phyloP scores from a whole-genome alignment of 2,113 vertebrate genomes.

The Brachyistius frenatus region DNA sequence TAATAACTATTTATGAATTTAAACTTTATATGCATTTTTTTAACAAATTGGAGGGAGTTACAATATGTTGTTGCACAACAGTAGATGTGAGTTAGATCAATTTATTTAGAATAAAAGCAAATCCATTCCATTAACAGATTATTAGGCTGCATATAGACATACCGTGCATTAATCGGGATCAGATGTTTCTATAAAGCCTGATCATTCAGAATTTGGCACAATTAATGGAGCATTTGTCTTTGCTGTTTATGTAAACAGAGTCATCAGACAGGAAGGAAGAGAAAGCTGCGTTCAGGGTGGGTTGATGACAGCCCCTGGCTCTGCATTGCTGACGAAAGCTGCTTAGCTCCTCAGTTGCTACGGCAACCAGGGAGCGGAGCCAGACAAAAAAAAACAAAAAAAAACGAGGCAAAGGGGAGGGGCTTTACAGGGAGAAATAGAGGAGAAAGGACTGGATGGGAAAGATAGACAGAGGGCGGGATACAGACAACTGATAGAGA shows the following conservation, averaged over 20 bases:
- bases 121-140: slow-evolving; percentile 16
- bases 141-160: slow-evolving; percentile 2
- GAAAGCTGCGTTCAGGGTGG: slow-evolving; percentile 74
- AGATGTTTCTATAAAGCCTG: slow-evolving; percentile 52
- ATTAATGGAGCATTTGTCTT: slow-evolving; percentile 72
- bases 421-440: slow-evolving; percentile 87
- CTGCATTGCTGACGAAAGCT: slow-evolving; percentile 90
- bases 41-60: not conserved
- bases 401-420: slow-evolving; percentile 86
- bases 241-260: slow-evolving; percentile 77
- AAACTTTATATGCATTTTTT: not conserved
- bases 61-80: not conserved
- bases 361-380: slow-evolving; percentile 89
- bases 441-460: slow-evolving; percentile 86
- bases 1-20: not conserved
- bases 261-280: slow-evolving; percentile 71
- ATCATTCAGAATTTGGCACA: slow-evolving; percentile 48
- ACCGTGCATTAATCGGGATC: slow-evolving; percentile 34
- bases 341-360: slow-evolving; percentile 92
- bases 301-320: slow-evolving; percentile 88
- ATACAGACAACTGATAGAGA: slow-evolving; percentile 81
- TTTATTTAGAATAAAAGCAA: slow-evolving; percentile 14
- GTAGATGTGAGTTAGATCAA: not conserved
- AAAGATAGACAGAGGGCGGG: slow-evolving; percentile 76
- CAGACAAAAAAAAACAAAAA: slow-evolving; percentile 81